Base-by-base conservation (phyloP, 2,888 invertebrate species). In the Clistopyga incitator region DNA sequence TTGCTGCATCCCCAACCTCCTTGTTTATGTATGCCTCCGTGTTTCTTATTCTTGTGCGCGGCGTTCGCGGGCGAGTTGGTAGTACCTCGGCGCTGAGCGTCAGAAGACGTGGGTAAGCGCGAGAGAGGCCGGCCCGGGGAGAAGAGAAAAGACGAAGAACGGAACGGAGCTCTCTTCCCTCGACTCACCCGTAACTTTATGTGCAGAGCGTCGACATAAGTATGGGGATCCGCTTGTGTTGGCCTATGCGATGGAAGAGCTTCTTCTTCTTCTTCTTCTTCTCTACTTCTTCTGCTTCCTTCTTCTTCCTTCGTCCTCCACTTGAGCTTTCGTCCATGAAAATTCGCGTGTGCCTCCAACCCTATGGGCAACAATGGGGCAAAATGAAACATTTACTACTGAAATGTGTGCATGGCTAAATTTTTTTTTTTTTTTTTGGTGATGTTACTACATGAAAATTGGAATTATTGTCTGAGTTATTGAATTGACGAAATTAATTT, bases 31-130 rank as follows among this genome's bases (percentile, higher is more conserved):
- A 93, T 93, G 93, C 91, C 89, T 86, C 89, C 91, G 90, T 91
- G 92, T 93, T 93, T 93, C 93, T 93, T 93, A 93, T 93, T 93
- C 93, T 93, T 93, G 93, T 91, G 92, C 92, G 90, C 91, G 89
- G 90, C 88, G 77, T 59, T 65, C 74, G 76, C 67, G 67, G 42
- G 11, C 61, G 61, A 29, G 34, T n/a, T 8, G 10, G 29, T 34
- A 29, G 56, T 61, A 34, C 34, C 29, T 25, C 59, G 59, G 38
- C 6, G 61, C 61, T 2, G 25, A 61, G 25, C 34, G 34, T n/a
- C 20, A 20, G 47, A 74, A 83, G 50, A 74, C 45, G 79, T 61
- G 70, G 47, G 72, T 15, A 70, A 56, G 54, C 47, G 10, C 47
- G 10, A 6, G 42, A 78, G 68, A 65, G 25, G 23, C 52, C 20